A percentile compares a stretch with the other conserved stretches of the same genome.
Evolutionary conservation across 2,113 vertebrate species (phyloP).

Genomic region (Malurus elegans): DNA sequence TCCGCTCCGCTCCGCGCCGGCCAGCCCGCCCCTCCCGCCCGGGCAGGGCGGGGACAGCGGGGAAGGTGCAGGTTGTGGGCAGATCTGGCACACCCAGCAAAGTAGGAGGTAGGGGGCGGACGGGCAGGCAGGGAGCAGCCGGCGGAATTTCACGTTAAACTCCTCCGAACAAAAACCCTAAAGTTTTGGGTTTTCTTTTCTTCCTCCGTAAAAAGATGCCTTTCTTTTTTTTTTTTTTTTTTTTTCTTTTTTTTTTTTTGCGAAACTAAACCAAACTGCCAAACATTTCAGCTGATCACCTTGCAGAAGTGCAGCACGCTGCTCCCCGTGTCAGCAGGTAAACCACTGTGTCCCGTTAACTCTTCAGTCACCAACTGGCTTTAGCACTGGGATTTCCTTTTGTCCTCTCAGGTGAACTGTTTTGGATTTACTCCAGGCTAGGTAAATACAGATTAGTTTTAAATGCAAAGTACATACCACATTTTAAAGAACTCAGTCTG

Average conservation of each 20-base stretch:
- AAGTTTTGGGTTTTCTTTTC: background rate
- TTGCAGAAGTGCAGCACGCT: background rate
- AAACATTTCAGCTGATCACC: background rate
- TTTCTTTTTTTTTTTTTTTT: accelerated
- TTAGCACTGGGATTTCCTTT: background rate
- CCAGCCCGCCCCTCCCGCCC: slow-evolving; percentile 50
- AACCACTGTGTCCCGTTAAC: background rate
- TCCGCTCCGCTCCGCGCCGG: slow-evolving; percentile 37
- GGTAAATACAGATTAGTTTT: background rate
- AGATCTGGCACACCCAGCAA: slow-evolving; percentile 60
- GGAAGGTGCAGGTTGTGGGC: slow-evolving; percentile 65
- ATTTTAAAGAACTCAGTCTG: background rate
- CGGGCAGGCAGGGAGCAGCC: background rate
- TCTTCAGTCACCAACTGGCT: background rate
- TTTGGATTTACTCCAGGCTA: background rate
- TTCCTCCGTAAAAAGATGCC: background rate
- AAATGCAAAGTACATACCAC: background rate
- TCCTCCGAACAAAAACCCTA: background rate
- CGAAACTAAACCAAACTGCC: background rate
- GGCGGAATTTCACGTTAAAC: background rate
- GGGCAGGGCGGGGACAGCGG: slow-evolving; percentile 58
- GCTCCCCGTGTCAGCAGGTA: background rate
- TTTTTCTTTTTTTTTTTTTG: accelerated
- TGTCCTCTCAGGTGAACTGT: background rate
- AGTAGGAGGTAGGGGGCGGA: background rate